These are phyloP conservation scores for Danaus chrysippus DNA, from an alignment of 2,888 invertebrate genomes.

Conservation along the genomic window DNA sequence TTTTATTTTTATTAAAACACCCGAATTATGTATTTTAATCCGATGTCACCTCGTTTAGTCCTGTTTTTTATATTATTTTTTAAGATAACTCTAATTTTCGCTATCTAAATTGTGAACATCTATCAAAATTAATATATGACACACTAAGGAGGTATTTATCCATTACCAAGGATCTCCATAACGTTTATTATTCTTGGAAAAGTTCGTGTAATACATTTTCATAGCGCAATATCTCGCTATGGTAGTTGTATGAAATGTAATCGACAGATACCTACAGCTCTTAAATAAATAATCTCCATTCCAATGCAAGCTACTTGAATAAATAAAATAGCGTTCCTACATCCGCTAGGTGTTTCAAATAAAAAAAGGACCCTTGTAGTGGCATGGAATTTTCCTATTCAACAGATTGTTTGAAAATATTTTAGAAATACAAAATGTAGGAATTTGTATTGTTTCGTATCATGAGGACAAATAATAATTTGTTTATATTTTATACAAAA, in stretches of 20 bases:
- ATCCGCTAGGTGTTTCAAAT: background rate
- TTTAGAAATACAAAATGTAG: no score
- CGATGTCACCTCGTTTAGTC: no score
- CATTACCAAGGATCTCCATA: constrained; percentile 12
- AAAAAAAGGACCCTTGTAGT: background rate
- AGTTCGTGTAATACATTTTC: constrained; percentile 23
- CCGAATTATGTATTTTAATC: no score
- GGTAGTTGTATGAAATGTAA: constrained; percentile 22
- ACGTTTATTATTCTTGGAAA: constrained; percentile 27
- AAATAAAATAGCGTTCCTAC: background rate
- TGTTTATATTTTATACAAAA: no score
- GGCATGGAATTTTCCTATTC: no score
- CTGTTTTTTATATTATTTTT: no score
- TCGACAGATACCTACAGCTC: constrained; percentile 25
- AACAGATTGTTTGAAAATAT: no score
- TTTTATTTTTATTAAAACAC: background rate
- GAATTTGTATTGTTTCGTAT: no score
- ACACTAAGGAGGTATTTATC: background rate
- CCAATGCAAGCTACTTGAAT: constrained; percentile 13
- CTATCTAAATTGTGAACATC: no score
- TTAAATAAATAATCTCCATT: constrained; percentile 28
- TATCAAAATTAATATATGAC: no score
- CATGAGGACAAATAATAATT: no score
- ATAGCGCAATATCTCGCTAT: constrained; percentile 23
- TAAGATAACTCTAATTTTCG: no score